These are phyloP conservation scores for Neotoxoptera formosana DNA, from an alignment of 1,140 invertebrate species.

Conservation along the genomic window DNA sequence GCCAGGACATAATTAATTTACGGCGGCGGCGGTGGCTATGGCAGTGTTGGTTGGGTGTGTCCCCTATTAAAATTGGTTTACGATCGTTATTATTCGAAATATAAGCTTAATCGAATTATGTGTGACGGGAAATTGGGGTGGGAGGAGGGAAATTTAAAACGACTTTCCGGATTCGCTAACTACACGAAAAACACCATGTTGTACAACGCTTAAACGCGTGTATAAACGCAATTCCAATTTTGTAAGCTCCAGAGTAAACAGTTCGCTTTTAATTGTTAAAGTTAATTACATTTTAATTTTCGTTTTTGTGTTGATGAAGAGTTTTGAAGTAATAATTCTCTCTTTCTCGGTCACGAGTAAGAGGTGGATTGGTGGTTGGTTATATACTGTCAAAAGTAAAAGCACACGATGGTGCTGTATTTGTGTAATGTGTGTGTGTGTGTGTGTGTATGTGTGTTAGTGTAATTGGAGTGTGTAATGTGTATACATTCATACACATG, in stretches of 20 bases:
- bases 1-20: conserved; percentile 54
- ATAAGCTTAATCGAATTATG: conserved; percentile 37
- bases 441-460: conserved; percentile 20
- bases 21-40: neutral
- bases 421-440: neutral
- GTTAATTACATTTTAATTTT: conserved; percentile 33
- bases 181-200: conserved; percentile 6
- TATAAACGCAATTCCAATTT: conserved; percentile 25
- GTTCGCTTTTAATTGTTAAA: conserved; percentile 55
- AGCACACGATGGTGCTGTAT: neutral
- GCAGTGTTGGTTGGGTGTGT: neutral
- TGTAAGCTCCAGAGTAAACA: conserved; percentile 50
- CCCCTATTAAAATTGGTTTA: conserved; percentile 37
- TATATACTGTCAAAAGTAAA: conserved; percentile 31
- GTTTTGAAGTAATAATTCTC: neutral
- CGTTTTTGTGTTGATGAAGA: neutral
- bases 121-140: neutral
- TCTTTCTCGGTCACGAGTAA: neutral
- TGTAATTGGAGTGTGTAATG: neutral
- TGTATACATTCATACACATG: too few species aligned
- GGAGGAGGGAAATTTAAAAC: conserved; percentile 1
- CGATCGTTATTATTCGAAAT: conserved; percentile 34
- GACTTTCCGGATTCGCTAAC: conserved; percentile 8
- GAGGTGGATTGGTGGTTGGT: neutral
- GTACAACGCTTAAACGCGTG: conserved; percentile 1